Evolutionary conservation across 2,888 invertebrate species (phyloP).

Genomic region (Brachyptera risi): DNA sequence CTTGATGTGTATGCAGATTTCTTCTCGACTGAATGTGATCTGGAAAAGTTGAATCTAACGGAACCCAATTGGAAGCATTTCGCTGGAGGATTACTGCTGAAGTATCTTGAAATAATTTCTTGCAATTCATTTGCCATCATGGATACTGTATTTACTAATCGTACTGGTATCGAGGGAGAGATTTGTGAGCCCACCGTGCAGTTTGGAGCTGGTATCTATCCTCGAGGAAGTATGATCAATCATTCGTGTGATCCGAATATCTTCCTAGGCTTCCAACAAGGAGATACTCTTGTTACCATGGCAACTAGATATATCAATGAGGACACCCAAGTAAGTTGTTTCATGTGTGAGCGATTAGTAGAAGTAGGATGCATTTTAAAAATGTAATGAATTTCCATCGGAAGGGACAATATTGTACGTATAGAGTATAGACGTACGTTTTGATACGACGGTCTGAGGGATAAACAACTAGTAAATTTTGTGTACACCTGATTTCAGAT

Average conservation of each 20-base stretch:
- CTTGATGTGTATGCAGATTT: neutral
- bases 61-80: too few species aligned
- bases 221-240: neutral
- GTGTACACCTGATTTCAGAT: too few species aligned
- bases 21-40: neutral
- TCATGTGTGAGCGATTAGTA: too few species aligned
- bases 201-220: neutral
- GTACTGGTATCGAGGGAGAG: neutral
- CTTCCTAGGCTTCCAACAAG: neutral
- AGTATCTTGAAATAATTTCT: neutral
- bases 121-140: neutral
- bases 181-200: neutral
- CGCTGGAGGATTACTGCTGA: neutral
- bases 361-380: too few species aligned
- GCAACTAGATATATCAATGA: neutral
- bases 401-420: too few species aligned
- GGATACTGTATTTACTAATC: too few species aligned
- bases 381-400: too few species aligned
- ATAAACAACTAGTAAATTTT: too few species aligned
- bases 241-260: neutral
- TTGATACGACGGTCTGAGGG: too few species aligned
- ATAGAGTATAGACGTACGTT: too few species aligned
- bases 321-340: too few species aligned
- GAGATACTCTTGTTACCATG: neutral
- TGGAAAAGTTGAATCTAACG: too few species aligned